Evolutionary conservation across 2,888 invertebrate species (phyloP).

Genomic region (Metellina segmentata): DNA sequence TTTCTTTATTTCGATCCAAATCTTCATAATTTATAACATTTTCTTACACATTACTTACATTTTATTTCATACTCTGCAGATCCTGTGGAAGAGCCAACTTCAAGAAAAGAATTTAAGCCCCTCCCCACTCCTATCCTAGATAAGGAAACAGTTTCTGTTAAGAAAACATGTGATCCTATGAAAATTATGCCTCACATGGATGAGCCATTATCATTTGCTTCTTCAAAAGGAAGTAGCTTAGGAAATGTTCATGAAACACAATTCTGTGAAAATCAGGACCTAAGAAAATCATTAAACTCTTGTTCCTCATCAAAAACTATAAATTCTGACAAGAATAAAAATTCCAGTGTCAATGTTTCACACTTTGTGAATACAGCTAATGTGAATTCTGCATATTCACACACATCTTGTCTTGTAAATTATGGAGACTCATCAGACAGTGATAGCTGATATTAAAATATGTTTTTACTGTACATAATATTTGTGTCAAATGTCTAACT

Average conservation of each 20-base stretch:
- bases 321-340: neutral
- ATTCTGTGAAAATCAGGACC: too few relatives aligned
- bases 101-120: constrained; percentile 35
- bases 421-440: constrained; percentile 38
- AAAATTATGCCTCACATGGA: constrained; percentile 29
- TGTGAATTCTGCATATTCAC: neutral
- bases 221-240: neutral
- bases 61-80: too few relatives aligned
- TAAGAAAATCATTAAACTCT: neutral
- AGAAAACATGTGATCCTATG: neutral
- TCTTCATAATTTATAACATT: neutral
- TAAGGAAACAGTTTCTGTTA: neutral
- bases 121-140: constrained; percentile 60
- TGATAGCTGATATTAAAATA: constrained; percentile 23
- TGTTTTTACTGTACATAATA: neutral
- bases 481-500: neutral
- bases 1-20: neutral
- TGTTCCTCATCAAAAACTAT: neutral
- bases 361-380: too few relatives aligned
- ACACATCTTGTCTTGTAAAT: constrained; percentile 25
- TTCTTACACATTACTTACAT: too few relatives aligned
- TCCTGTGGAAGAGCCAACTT: neutral
- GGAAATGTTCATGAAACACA: neutral
- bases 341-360: too few relatives aligned
- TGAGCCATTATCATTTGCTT: constrained; percentile 46